Evolutionary conservation across 2,888 invertebrate species (phyloP).

Genomic region (Scaptomyza polygonia): DNA sequence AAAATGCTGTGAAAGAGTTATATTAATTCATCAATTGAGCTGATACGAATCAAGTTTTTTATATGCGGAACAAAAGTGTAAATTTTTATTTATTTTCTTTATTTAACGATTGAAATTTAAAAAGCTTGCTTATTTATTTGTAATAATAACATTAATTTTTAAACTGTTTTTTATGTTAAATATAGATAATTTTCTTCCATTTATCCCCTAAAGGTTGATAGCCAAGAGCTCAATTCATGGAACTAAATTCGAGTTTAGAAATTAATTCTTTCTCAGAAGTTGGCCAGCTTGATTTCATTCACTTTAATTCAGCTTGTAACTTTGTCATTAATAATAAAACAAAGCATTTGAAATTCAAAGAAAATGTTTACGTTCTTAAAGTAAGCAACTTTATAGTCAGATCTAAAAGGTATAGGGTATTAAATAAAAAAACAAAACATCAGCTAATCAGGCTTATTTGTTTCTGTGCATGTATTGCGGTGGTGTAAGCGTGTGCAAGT

Average conservation of each 20-base stretch:
- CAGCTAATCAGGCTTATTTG: slow-evolving; percentile 77
- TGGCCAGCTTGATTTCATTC: background rate
- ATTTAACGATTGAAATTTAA: no score
- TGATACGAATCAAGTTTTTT: no score
- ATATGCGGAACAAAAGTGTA: no score
- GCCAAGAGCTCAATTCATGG: background rate
- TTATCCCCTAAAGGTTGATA: background rate
- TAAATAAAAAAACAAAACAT: slow-evolving; percentile 28
- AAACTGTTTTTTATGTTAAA: no score
- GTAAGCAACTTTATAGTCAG: background rate
- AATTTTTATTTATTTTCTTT: no score
- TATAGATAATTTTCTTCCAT: background rate
- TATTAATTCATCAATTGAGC: no score
- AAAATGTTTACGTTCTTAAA: background rate
- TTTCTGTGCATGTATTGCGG: slow-evolving; percentile 33
- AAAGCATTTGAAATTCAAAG: background rate
- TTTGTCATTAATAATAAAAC: background rate
- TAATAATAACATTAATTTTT: no score
- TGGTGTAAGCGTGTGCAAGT: slow-evolving; percentile 8
- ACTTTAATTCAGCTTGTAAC: background rate
- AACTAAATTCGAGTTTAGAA: background rate
- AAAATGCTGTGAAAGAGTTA: no score
- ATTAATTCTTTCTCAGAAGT: background rate
- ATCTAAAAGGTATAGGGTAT: background rate
- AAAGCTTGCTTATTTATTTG: no score